phyloP scores from a whole-genome alignment of 2,888 invertebrate species.

The Parascotia fuliginaria region DNA sequence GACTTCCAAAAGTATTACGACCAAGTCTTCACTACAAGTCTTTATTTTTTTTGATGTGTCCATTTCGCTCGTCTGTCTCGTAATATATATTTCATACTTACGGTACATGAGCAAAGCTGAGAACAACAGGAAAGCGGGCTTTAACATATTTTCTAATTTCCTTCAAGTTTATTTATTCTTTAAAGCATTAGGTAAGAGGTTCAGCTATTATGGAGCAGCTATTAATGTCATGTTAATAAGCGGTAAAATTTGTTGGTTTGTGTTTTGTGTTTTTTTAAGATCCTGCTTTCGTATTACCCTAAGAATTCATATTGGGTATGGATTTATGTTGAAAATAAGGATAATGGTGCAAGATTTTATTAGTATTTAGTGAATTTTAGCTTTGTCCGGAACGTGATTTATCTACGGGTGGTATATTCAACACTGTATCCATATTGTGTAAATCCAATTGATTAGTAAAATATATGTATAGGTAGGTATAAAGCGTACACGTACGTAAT shows the following conservation, averaged over 20 bases:
- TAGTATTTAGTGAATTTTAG: too few relatives aligned
- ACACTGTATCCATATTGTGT: too few relatives aligned
- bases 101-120: not conserved
- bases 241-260: not conserved
- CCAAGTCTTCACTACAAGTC: too few relatives aligned
- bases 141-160: conserved; percentile 2
- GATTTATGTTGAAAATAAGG: too few relatives aligned
- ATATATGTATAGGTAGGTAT: too few relatives aligned
- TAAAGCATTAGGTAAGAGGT: conserved; percentile 1
- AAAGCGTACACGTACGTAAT: too few relatives aligned
- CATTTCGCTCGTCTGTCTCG: not conserved
- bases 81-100: not conserved
- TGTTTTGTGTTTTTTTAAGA: not conserved
- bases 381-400: too few relatives aligned
- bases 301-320: not conserved
- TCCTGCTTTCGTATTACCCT: not conserved
- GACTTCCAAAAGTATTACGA: not conserved
- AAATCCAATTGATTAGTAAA: too few relatives aligned
- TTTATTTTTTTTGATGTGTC: not conserved
- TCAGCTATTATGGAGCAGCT: not conserved
- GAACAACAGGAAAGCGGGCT: not conserved
- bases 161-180: not conserved
- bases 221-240: conserved; percentile 1
- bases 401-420: too few relatives aligned
- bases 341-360: too few relatives aligned